phyloP scores from a whole-genome alignment of 2,113 vertebrate genomes.

The Microtus pennsylvanicus region DNA sequence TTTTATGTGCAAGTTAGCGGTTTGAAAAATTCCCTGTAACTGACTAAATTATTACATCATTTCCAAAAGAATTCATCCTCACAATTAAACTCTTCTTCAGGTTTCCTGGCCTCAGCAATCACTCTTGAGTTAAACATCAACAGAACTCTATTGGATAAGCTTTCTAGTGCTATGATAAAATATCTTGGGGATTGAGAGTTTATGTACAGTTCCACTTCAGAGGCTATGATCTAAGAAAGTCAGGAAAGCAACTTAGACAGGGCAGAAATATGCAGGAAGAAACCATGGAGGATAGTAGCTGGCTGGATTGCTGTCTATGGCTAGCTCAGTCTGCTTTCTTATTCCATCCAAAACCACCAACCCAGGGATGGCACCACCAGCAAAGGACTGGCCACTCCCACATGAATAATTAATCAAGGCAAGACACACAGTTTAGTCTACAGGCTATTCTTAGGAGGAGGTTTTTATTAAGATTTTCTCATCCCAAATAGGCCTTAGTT shows the following conservation, averaged over 20 bases:
- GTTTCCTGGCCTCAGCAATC: background rate
- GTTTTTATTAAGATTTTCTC: background rate
- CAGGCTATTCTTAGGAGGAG: background rate
- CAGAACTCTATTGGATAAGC: background rate
- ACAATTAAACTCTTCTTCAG: background rate
- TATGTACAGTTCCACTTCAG: background rate
- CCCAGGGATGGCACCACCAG: background rate
- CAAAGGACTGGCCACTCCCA: too few relatives aligned
- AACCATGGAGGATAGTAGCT: background rate
- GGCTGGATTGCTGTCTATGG: background rate
- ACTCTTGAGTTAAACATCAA: background rate
- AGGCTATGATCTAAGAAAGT: background rate
- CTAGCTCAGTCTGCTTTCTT: background rate
- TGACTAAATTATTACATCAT: background rate
- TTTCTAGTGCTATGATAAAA: background rate
- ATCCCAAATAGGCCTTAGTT: background rate
- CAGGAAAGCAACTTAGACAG: background rate
- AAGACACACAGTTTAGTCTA: background rate
- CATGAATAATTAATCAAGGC: background rate
- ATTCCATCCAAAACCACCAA: background rate
- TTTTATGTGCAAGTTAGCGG: background rate
- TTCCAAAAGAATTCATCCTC: background rate
- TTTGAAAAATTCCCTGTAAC: background rate
- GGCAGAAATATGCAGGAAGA: background rate
- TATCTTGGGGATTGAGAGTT: background rate